These are phyloP conservation scores for Meteorus cinctellus DNA, from an alignment of 2,888 invertebrate genomes.

Conservation along the genomic window DNA sequence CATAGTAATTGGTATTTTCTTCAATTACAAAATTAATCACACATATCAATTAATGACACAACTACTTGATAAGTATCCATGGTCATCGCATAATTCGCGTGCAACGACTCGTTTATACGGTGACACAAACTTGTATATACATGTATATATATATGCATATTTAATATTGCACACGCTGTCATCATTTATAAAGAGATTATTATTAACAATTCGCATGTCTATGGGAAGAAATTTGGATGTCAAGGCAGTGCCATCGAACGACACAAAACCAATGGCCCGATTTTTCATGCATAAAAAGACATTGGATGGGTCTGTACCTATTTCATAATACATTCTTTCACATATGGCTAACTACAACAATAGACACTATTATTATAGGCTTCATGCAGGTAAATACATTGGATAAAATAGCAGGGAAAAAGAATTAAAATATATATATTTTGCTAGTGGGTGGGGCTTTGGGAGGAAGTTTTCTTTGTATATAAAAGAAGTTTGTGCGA, in stretches of 20 bases:
- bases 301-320: not conserved
- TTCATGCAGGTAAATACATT: constrained; percentile 43
- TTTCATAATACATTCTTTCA: constrained; percentile 39
- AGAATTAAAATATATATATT: constrained; percentile 35
- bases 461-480: constrained; percentile 56
- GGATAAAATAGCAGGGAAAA: constrained; percentile 34
- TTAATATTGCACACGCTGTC: constrained; percentile 12
- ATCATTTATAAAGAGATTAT: constrained; percentile 24
- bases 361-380: constrained; percentile 52
- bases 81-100: constrained; percentile 18
- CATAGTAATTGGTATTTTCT: constrained; percentile 16
- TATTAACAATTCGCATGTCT: constrained; percentile 28
- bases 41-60: constrained; percentile 33
- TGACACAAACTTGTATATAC: constrained; percentile 2
- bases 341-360: constrained; percentile 42
- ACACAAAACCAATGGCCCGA: constrained; percentile 19
- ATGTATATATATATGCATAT: not conserved
- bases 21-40: constrained; percentile 28
- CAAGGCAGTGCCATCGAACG: constrained; percentile 33
- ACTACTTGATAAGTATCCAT: constrained; percentile 22
- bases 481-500: constrained; percentile 56
- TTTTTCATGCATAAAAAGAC: constrained; percentile 15
- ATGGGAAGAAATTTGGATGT: constrained; percentile 43
- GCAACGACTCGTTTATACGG: constrained; percentile 13
- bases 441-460: constrained; percentile 46